phyloP scores from a whole-genome alignment of 2,113 vertebrate species.

The Theristicus caerulescens region DNA sequence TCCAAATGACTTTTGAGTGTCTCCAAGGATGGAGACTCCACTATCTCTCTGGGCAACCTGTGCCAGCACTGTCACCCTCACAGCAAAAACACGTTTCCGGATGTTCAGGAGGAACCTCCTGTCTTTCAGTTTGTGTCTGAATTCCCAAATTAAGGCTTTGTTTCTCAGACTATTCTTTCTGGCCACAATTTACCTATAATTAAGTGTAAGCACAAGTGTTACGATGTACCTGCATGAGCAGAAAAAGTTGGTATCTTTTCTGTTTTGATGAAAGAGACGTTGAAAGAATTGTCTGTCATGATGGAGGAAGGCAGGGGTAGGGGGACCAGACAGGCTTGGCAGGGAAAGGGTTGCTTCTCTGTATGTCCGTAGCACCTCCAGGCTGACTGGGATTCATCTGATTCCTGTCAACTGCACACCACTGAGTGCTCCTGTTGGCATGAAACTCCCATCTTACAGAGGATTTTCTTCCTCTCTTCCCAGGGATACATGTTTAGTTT shows the following conservation, averaged over 20 bases:
- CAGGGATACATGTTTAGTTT: background rate
- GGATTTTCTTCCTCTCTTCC: background rate
- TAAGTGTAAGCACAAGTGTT: background rate
- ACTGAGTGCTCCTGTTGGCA: background rate
- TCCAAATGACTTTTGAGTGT: background rate
- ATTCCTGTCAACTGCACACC: background rate
- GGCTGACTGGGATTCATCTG: background rate
- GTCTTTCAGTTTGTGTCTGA: background rate
- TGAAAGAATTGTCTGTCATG: background rate
- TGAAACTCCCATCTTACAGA: background rate
- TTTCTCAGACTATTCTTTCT: background rate
- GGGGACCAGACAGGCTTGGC: background rate
- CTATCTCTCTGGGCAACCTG: background rate
- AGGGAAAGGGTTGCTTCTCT: background rate
- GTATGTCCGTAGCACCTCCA: background rate
- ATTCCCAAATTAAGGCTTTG: background rate
- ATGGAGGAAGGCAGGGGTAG: background rate
- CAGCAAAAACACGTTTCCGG: background rate
- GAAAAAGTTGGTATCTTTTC: background rate
- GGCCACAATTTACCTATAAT: background rate
- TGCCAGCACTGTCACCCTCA: background rate
- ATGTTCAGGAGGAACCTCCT: background rate
- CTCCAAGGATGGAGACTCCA: background rate
- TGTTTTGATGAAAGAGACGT: background rate
- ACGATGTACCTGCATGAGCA: background rate